Percentiles rank a stretch among this genome's conserved stretches.
These are phyloP conservation scores for Drosophila sproati DNA, from an alignment of 1,140 invertebrate species.

Conservation along the genomic window DNA sequence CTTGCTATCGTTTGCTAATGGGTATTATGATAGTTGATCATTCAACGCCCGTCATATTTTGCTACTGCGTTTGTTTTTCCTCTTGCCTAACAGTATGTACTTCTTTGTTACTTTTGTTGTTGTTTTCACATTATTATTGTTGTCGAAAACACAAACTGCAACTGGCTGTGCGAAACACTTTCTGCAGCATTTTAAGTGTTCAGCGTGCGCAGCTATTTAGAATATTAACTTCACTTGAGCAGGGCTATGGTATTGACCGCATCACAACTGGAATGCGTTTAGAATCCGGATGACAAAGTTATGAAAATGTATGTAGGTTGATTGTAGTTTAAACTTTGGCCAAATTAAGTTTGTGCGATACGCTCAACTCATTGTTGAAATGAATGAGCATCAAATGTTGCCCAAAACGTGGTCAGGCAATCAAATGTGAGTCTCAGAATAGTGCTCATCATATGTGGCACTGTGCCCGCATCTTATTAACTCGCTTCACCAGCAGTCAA, in stretches of 20 bases:
- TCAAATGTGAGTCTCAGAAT: conserved; percentile 24
- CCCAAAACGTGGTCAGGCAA: conserved; percentile 13
- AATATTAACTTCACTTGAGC: conserved; percentile 33
- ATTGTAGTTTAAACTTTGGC: conserved; percentile 20
- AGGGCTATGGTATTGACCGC: conserved; percentile 3
- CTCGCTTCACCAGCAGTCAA: conserved; percentile 31
- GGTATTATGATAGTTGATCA: conserved; percentile 8
- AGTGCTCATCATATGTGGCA: background rate
- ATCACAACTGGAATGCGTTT: conserved; percentile 11
- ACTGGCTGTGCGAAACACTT: conserved; percentile 33
- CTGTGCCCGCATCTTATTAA: conserved; percentile 40
- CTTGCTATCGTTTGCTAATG: background rate
- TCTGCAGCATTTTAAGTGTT: conserved; percentile 40
- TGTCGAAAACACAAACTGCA: conserved; percentile 7
- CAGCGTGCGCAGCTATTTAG: conserved; percentile 46
- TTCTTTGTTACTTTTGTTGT: conserved; percentile 8
- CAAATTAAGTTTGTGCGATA: background rate
- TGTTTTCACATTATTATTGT: background rate
- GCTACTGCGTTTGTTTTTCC: conserved; percentile 19
- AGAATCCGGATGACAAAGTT: background rate
- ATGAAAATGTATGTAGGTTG: background rate
- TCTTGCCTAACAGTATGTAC: conserved; percentile 36
- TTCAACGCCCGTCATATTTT: background rate
- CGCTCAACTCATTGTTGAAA: background rate
- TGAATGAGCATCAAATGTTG: background rate